Evolutionary conservation across 2,113 vertebrate species (phyloP).

Genomic region (Ophthalmolycus amberensis): DNA sequence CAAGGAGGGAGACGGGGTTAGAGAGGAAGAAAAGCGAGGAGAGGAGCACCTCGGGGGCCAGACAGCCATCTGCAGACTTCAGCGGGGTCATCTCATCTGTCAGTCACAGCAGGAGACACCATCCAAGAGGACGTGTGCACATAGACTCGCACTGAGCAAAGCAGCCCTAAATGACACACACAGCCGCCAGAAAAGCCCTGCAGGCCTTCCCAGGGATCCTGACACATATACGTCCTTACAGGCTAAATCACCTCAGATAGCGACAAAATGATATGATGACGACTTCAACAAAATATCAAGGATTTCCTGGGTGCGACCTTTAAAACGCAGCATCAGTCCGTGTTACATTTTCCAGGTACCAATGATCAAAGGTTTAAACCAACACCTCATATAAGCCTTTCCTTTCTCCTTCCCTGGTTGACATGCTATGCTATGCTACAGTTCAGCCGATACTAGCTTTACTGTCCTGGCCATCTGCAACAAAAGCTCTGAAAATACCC

Average conservation of each 20-base stretch:
- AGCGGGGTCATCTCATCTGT: conserved; percentile 72
- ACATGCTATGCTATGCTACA: conserved; percentile 16
- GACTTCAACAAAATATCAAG: neutral
- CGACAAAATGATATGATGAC: neutral
- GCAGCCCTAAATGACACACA: conserved; percentile 27
- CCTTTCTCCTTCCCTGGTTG: conserved; percentile 18
- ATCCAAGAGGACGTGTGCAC: conserved; percentile 14
- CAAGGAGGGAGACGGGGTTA: conserved; percentile 39
- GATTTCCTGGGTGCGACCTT: neutral
- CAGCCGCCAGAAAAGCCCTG: neutral
- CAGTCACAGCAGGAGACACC: conserved; percentile 63
- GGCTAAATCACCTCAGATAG: conserved; percentile 23
- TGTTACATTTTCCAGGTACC: conserved; percentile 4
- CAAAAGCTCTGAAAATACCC: conserved; percentile 82
- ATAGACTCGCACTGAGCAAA: conserved; percentile 18
- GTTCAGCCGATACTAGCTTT: conserved; percentile 53
- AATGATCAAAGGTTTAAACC: conserved; percentile 10
- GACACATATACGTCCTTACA: neutral
- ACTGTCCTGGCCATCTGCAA: conserved; percentile 63
- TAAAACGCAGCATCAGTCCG: neutral
- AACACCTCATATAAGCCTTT: conserved; percentile 19
- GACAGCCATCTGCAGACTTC: conserved; percentile 71
- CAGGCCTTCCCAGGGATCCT: conserved; percentile 11
- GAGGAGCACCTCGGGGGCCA: conserved; percentile 71
- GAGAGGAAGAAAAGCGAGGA: conserved; percentile 51